A percentile compares a stretch with the other conserved stretches of the same genome.
These are phyloP conservation scores for Thera britannica DNA, from an alignment of 2,888 invertebrate genomes.

Conservation along the genomic window DNA sequence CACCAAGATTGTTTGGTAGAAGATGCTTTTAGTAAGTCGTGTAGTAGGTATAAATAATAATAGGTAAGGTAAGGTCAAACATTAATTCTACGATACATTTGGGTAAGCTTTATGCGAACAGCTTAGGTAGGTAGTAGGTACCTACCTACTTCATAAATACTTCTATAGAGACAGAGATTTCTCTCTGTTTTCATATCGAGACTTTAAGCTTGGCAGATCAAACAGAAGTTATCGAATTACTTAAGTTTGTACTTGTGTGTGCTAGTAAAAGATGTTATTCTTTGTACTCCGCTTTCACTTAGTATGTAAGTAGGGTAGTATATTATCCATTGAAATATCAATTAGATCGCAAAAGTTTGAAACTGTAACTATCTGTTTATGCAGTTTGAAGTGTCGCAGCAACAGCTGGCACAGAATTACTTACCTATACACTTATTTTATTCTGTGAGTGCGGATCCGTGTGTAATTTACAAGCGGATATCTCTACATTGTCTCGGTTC, in stretches of 20 bases:
- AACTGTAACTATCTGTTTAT: not conserved
- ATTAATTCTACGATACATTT: too few relatives aligned
- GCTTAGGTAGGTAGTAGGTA: too few relatives aligned
- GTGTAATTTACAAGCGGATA: slow-evolving; percentile 50
- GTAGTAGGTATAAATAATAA: too few relatives aligned
- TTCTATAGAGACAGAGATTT: too few relatives aligned
- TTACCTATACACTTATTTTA: not conserved
- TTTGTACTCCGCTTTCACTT: too few relatives aligned
- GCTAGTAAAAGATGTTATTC: not conserved
- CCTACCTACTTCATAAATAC: too few relatives aligned
- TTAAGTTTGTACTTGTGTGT: not conserved
- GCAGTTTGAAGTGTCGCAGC: not conserved
- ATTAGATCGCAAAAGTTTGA: not conserved
- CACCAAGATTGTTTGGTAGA: not conserved
- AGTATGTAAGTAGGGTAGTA: too few relatives aligned
- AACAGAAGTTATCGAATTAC: too few relatives aligned
- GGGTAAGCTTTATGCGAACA: too few relatives aligned
- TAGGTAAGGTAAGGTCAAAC: too few relatives aligned
- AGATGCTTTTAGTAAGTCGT: not conserved
- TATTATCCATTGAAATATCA: not conserved
- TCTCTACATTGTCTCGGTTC: slow-evolving; percentile 67
- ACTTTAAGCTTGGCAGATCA: too few relatives aligned
- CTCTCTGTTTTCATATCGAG: too few relatives aligned
- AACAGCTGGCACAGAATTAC: not conserved
- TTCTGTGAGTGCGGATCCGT: slow-evolving; percentile 24